phyloP scores from a whole-genome alignment of 2,797 vertebrate genomes.

The Paguma larvata region DNA sequence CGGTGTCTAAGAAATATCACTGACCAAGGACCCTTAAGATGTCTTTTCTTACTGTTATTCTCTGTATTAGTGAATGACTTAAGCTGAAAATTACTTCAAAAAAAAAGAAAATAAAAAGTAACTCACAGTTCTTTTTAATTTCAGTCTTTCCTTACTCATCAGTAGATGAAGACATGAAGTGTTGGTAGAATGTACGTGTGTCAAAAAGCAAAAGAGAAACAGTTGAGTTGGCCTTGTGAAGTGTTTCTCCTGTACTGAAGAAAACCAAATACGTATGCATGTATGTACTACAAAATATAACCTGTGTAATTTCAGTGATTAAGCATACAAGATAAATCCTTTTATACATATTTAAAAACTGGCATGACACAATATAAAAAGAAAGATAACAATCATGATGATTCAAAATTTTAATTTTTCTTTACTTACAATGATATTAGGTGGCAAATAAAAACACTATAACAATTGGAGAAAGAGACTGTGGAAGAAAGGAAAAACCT shows the following conservation, averaged over 20 bases:
- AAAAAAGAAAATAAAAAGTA: background rate
- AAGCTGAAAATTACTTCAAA: background rate
- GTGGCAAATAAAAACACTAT: background rate
- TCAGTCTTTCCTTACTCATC: background rate
- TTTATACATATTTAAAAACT: background rate
- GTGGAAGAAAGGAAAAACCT: background rate
- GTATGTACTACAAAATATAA: background rate
- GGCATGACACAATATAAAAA: background rate
- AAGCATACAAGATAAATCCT: background rate
- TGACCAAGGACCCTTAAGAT: background rate
- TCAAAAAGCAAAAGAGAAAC: background rate
- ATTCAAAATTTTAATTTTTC: background rate
- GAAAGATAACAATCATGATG: background rate
- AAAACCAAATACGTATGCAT: background rate
- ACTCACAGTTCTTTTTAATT: background rate
- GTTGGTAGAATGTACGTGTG: background rate
- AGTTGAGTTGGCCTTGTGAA: background rate
- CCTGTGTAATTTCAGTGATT: conserved; percentile 15
- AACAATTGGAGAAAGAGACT: background rate
- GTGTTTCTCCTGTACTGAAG: background rate
- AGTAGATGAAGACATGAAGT: background rate
- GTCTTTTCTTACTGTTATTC: background rate
- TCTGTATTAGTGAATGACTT: background rate
- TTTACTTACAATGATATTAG: background rate
- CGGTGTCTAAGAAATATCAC: background rate